Conservation (phyloP, 2,113 vertebrate species). For the Paramisgurnus dabryanus region DNA sequence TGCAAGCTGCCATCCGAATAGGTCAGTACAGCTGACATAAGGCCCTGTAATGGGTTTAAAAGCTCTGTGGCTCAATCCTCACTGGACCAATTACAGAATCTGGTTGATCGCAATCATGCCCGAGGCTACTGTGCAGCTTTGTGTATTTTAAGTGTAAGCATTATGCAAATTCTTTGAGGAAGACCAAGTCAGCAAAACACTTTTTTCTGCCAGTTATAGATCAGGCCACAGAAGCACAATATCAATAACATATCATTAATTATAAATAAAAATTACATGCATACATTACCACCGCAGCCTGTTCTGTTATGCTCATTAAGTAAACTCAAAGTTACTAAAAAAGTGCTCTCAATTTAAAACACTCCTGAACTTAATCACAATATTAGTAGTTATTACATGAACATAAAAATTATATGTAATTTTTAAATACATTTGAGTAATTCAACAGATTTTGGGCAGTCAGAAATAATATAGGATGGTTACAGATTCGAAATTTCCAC, state of each 20-base stretch:
- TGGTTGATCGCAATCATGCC: neutral
- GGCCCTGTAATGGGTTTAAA: neutral
- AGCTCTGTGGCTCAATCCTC: slow-evolving; percentile 11
- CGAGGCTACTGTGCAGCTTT: neutral
- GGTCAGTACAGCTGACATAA: slow-evolving; percentile 2
- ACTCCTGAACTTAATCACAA: too few species aligned
- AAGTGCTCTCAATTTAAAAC: too few species aligned
- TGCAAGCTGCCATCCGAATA: too few species aligned
- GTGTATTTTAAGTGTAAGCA: slow-evolving; percentile 19
- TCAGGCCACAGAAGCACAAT: too few species aligned
- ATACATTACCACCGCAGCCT: neutral
- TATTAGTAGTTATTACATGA: too few species aligned
- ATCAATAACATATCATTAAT: too few species aligned
- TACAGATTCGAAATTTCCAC: too few species aligned
- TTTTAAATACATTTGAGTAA: too few species aligned
- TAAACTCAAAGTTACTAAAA: too few species aligned
- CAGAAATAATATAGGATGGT: too few species aligned
- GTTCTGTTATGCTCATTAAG: neutral
- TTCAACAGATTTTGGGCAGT: too few species aligned
- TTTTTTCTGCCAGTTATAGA: neutral
- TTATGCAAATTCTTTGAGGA: slow-evolving; percentile 2
- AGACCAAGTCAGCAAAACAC: neutral
- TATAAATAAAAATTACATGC: neutral
- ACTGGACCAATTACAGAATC: slow-evolving; percentile 29
- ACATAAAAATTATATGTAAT: too few species aligned